phyloP scores from a whole-genome alignment of 2,113 vertebrate genomes.

The Ctenomys sociabilis region DNA sequence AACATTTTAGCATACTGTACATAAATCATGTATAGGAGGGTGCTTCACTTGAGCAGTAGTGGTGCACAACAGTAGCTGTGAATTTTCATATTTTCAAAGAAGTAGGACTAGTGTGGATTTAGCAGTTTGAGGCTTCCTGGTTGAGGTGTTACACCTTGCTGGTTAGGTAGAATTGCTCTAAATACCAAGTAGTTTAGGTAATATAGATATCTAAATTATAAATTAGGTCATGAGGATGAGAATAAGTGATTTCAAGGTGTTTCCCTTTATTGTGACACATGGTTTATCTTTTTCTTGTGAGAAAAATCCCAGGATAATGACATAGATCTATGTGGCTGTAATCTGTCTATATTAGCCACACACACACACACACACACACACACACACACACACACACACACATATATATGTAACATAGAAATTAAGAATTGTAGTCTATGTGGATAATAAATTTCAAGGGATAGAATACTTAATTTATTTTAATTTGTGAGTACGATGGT shows the following conservation, averaged over 20 bases:
- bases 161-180: neutral
- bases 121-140: neutral
- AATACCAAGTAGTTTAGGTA: neutral
- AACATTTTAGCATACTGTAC: neutral
- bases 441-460: conserved; percentile 16
- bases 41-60: neutral
- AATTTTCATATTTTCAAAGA: neutral
- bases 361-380: neutral
- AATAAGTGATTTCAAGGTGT: neutral
- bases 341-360: too few species aligned
- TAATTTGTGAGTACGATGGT: neutral
- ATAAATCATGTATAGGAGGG: neutral
- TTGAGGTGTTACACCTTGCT: neutral
- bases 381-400: neutral
- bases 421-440: neutral
- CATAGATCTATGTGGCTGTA: conserved; percentile 16
- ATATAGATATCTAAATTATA: neutral
- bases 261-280: neutral
- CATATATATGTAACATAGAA: neutral
- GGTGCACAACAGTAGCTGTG: neutral
- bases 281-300: neutral
- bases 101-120: neutral
- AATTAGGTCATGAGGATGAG: neutral
- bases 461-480: neutral
- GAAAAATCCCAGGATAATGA: neutral